Evolutionary conservation across 1,140 invertebrate species (phyloP).

Genomic region (Physella acuta): DNA sequence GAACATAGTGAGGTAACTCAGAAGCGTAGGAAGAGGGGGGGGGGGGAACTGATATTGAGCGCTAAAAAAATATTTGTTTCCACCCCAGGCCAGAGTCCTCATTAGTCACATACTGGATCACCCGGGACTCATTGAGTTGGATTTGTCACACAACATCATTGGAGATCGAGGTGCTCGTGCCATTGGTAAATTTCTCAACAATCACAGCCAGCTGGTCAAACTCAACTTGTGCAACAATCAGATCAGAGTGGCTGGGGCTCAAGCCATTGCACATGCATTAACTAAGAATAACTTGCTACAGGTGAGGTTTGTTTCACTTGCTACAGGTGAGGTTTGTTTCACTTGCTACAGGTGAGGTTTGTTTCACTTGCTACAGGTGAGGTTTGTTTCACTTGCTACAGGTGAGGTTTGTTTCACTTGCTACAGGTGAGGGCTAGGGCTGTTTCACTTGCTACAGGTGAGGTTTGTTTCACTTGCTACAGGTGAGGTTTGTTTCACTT

Average conservation of each 20-base stretch:
- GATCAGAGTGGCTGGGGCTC: constrained; percentile 52
- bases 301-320: no score
- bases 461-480: no score
- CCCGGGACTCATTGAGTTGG: constrained; percentile 52
- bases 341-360: no score
- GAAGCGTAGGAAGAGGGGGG: neutral
- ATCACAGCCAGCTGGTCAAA: constrained; percentile 51
- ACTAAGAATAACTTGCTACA: constrained; percentile 56
- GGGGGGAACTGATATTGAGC: no score
- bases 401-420: no score
- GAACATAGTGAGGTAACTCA: neutral
- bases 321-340: no score
- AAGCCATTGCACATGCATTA: constrained; percentile 59
- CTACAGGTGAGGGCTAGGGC: no score
- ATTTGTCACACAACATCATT: constrained; percentile 60
- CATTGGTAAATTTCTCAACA: constrained; percentile 60
- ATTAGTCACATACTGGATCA: constrained; percentile 59
- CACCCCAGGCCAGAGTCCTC: constrained; percentile 51
- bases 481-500: no score
- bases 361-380: no score
- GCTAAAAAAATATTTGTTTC: neutral
- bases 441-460: no score
- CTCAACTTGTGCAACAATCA: constrained; percentile 58
- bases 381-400: no score
- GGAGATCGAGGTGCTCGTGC: constrained; percentile 57